Evolutionary conservation across 1,140 invertebrate species (phyloP), one percentile per base, ranked within the genome.

Genomic region (Danaus plexippus): DNA sequence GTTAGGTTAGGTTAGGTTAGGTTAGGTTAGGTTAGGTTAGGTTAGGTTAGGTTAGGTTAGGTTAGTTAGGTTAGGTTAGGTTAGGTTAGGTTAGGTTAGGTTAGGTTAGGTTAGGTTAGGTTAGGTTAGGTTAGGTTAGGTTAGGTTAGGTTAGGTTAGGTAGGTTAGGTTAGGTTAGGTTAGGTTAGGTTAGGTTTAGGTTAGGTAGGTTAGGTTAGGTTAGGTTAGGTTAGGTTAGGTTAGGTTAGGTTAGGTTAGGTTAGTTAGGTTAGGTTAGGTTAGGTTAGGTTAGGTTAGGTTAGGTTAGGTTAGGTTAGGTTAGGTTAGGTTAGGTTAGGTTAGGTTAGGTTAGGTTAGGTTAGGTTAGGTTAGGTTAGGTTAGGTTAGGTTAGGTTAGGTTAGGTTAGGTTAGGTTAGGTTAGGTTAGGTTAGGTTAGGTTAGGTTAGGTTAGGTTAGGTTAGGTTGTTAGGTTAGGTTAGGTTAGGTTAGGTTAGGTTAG

Each of bases 321-420:
- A 13, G 47, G 47, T 49, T 49, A 13, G 47, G 47, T 49, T 49
- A 13, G 47, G 47, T 49, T 49, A 13, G 47, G 47, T 49, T 49
- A 13, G 47, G 47, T 49, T 49, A 13, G 47, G 47, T 49, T 49
- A 13, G 47, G 47, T 54, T 60, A 48, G 58, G 58, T 60, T 60
- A 48, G 51, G 58, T 60, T 60, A 40, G 59, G 59, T 61, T 61
- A 45, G 53, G 52, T 55, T 61, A 50, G 59, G 52, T 61, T 61
- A 51, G 52, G 52, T 61, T 61, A 13, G 47, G 47, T 49, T 49
- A 13, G 47, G 47, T 49, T 49, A 13, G 47, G 47, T 49, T 49
- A 13, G 47, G 47, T 49, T 49, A 13, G 47, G 47, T 49, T 49
- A 13, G 47, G 47, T 49, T 49, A 13, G 47, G 47, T 49, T 49